These are phyloP conservation scores for Eolophus roseicapilla DNA, from an alignment of 2,113 vertebrate species.

Conservation along the genomic window DNA sequence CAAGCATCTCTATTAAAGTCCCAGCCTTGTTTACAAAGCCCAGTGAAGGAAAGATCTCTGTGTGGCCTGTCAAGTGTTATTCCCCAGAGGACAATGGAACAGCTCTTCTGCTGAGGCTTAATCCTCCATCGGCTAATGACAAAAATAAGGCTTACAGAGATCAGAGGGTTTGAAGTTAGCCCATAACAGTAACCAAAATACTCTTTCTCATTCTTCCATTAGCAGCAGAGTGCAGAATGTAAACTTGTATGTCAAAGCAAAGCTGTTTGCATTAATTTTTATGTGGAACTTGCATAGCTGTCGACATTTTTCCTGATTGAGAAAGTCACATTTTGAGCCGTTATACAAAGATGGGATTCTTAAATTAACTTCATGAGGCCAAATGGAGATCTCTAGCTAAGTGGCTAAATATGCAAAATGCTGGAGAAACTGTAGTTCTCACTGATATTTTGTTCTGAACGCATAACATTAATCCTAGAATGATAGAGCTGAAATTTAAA, in stretches of 20 bases:
- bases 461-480: background rate
- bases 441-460: background rate
- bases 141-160: background rate
- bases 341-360: background rate
- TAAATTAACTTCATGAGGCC: background rate
- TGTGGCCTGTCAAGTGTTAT: background rate
- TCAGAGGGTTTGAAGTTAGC: background rate
- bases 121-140: background rate
- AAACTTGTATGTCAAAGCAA: background rate
- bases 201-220: background rate
- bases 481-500: background rate
- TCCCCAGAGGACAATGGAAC: background rate
- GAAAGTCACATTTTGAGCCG: background rate
- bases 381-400: background rate
- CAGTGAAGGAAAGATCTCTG: accelerated
- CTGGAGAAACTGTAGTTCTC: background rate
- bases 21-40: background rate
- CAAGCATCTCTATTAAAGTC: background rate
- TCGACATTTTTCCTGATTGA: background rate
- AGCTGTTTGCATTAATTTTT: background rate
- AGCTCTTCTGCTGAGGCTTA: background rate
- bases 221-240: background rate
- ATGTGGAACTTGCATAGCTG: background rate
- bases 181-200: background rate
- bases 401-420: background rate